phyloP scores from a whole-genome alignment of 2,797 vertebrate genomes.

The Lacerta agilis region DNA sequence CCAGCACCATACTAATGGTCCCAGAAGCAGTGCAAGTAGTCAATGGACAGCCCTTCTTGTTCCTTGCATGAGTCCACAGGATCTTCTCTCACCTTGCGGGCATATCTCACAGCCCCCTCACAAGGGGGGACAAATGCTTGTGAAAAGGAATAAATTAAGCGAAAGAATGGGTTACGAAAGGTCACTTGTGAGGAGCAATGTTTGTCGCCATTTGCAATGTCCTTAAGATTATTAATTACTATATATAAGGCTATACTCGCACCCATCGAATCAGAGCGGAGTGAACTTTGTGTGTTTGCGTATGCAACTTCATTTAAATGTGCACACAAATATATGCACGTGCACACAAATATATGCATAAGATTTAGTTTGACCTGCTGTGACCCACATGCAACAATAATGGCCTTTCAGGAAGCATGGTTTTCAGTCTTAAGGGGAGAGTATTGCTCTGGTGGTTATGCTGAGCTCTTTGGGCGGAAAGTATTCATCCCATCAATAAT shows the following conservation, averaged over 20 bases:
- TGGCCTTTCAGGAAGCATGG: conserved; percentile 40
- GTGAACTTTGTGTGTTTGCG: not conserved
- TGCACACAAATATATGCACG: not conserved
- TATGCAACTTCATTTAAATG: not conserved
- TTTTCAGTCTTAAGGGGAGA: conserved; percentile 40
- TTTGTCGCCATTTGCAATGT: conserved; percentile 56
- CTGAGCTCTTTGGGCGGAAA: conserved; percentile 50
- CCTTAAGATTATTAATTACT: conserved; percentile 69
- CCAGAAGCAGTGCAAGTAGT: not conserved
- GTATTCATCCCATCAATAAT: conserved; percentile 73
- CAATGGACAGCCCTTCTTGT: not conserved
- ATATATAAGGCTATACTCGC: conserved; percentile 46
- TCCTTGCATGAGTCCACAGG: accelerated
- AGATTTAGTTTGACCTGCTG: conserved; percentile 7
- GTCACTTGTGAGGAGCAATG: conserved; percentile 64
- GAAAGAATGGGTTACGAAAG: conserved; percentile 35
- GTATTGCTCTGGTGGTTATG: conserved; percentile 11
- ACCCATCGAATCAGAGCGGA: conserved; percentile 38
- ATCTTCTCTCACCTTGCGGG: conserved; percentile 25
- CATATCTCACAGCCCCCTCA: conserved; percentile 3
- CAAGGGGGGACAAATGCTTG: conserved; percentile 26
- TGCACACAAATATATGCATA: not conserved
- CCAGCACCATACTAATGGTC: not conserved
- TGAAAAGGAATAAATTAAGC: conserved; percentile 8
- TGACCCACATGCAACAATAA: conserved; percentile 11